Evolutionary conservation across 2,888 invertebrate genomes (phyloP), one percentile per base, ranked within the genome.

Genomic region (Microctonus aethiopoides): DNA sequence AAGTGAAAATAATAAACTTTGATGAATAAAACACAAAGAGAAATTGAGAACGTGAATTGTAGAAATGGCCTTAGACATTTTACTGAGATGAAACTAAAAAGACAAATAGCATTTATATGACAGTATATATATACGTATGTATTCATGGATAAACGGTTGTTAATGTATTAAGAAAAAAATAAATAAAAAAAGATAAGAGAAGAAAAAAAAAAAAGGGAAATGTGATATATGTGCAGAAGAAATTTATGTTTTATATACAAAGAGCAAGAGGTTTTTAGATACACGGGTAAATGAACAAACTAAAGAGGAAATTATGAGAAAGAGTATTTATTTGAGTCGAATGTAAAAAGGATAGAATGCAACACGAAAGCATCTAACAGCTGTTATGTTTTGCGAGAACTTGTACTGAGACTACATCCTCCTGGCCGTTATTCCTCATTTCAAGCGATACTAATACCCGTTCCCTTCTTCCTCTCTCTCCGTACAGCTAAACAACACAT

Each of bases 361-460:
- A n/a, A 41, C 34, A 36, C 34, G 52, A 51, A 74, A 79, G 75
- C 83, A 79, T 84, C 83, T 78, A 78, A 78, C 81, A 83, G 81
- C 83, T 81, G 83, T 80, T 78, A 79, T 76, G 74, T 76, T 72
- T 67, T 72, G 70, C 57, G 20, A 71, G 74, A 76, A 72, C 73
- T 72, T 75, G 72, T 74, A 74, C 72, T 74, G 72, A 68, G 75
- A 74, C n/a, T n/a, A n/a, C n/a, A n/a, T n/a, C 46, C 16, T 46
- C 75, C 71, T 70, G 75, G 74, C 81, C 79, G 82, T 82, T 83
- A 81, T 77, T 78, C 75, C 78, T 74, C 76, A 74, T 72, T 76
- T 75, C 75, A 76, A 76, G 74, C 78, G 76, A 80, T 79, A 79
- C 77, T 62, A 64, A 63, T 52, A 54, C 32, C 57, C 46, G 16